Conservation (phyloP, 2,888 invertebrate species). For the Antitype chi region DNA sequence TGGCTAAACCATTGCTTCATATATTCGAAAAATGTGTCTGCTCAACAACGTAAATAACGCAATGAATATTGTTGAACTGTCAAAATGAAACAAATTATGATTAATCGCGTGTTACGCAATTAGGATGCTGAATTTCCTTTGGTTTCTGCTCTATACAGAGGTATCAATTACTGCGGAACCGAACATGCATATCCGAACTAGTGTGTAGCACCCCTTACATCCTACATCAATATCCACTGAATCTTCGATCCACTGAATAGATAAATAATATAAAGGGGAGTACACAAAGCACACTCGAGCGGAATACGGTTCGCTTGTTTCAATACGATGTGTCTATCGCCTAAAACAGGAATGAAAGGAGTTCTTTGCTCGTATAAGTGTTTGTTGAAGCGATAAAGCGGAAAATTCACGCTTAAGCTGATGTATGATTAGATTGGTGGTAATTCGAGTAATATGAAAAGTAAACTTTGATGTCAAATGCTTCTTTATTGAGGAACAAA, state of each 20-base stretch:
- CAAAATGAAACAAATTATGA: too few relatives aligned
- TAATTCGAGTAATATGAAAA: slow-evolving; percentile 29
- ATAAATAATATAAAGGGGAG: slow-evolving; percentile 40
- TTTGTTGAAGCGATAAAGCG: slow-evolving; percentile 49
- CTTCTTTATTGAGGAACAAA: not conserved
- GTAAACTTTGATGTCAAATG: slow-evolving; percentile 28
- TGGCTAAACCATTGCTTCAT: too few relatives aligned
- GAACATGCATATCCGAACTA: not conserved
- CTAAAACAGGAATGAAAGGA: slow-evolving; percentile 42
- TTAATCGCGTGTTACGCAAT: too few relatives aligned
- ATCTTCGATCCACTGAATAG: slow-evolving; percentile 39
- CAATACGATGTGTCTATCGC: slow-evolving; percentile 45
- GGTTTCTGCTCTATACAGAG: too few relatives aligned
- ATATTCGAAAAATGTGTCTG: too few relatives aligned
- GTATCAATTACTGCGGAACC: not conserved
- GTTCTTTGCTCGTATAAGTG: slow-evolving; percentile 44
- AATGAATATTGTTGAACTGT: too few relatives aligned
- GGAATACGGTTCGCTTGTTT: slow-evolving; percentile 32
- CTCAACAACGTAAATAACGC: too few relatives aligned
- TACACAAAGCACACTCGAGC: slow-evolving; percentile 36
- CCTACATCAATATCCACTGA: slow-evolving; percentile 36
- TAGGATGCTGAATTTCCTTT: too few relatives aligned
- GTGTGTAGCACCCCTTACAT: not conserved
- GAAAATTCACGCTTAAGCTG: slow-evolving; percentile 49
- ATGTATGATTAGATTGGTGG: slow-evolving; percentile 30